phyloP scores from a whole-genome alignment of 2,888 invertebrate species.

The Frankliniella intonsa region DNA sequence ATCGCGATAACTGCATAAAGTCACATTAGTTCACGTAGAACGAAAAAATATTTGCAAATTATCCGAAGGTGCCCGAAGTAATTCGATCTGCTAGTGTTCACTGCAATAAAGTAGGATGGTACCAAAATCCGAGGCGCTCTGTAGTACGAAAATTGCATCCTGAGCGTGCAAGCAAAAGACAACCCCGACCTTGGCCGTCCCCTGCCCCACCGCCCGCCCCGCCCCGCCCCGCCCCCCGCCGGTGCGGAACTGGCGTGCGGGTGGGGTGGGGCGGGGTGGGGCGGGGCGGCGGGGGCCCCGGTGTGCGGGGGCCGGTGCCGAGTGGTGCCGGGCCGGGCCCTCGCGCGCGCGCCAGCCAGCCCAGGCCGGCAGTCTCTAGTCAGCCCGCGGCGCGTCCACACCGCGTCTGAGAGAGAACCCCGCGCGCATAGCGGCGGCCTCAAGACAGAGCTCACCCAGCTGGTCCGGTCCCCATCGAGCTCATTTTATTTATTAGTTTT shows the following conservation, averaged over 20 bases:
- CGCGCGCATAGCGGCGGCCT: background rate
- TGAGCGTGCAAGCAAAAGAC: too few relatives aligned
- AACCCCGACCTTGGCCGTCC: background rate
- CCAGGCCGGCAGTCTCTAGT: constrained; percentile 5
- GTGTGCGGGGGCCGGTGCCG: background rate
- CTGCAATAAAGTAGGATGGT: too few relatives aligned
- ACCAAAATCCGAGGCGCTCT: too few relatives aligned
- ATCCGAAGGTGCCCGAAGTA: too few relatives aligned
- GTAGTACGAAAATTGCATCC: too few relatives aligned
- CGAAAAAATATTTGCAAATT: too few relatives aligned
- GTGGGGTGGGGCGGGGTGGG: background rate
- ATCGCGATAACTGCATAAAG: too few relatives aligned
- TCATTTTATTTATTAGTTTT: background rate
- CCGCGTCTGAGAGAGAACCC: constrained; percentile 18
- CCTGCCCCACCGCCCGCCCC: background rate
- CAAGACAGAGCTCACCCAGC: constrained; percentile 20
- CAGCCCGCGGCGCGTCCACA: constrained; percentile 17
- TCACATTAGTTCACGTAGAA: too few relatives aligned
- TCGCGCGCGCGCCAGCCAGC: background rate
- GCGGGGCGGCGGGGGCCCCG: background rate
- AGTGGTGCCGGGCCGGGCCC: background rate
- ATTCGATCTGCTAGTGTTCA: too few relatives aligned
- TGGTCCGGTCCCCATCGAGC: background rate
- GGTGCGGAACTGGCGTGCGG: background rate
- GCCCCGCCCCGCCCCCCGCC: background rate